Base-by-base conservation (phyloP, 2,888 invertebrate species). In the Hypomecis punctinalis region DNA sequence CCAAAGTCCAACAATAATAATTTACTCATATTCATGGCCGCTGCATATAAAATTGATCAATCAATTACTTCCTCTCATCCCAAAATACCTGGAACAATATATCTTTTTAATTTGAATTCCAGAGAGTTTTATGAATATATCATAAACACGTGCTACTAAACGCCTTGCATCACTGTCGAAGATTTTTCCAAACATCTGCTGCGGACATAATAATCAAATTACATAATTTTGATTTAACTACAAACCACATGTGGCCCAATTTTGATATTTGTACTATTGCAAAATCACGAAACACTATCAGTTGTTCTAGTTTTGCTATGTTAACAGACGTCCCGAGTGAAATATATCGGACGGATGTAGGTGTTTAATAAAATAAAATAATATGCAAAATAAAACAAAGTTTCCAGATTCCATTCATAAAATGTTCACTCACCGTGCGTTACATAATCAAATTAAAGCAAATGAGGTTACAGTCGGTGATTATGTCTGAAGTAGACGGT, bases 351-450 rank as follows among this genome's bases (percentile, higher is more conserved):
- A 76, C 80, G 79, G 83, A 88, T 86, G 81, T 84, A 82, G 85
- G 84, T 83, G 81, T 86, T 78, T 81, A 79, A 81, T 82, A 82
- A 84, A 82, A 85, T 83, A 76, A 81, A 79, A 81, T 77, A 79
- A 80, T 78, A 72, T 78, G 77, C 64, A 71, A 80, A 81, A 76
- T 76, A 86, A 82, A 82, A 84, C 81, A 82, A 84, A 83, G 79
- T 77, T 75, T 66, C 66, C 78, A 79, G 80, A 80, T 81, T 83
- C 76, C 87, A 88, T 88, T 89, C 85, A 88, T 84, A 86, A 88
- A 86, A 85, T 79, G 69, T 82, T 82, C 81, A 77, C 77, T 77
- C 78, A 70, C 73, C 73, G 72, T 68, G 68, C 72, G 78, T 88
- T 85, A 80, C 83, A 85, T 84, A 89, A 89, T 85, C 83, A 83